Conservation (phyloP, 1,140 invertebrate genomes). For the Protaetia brevitarsis region DNA sequence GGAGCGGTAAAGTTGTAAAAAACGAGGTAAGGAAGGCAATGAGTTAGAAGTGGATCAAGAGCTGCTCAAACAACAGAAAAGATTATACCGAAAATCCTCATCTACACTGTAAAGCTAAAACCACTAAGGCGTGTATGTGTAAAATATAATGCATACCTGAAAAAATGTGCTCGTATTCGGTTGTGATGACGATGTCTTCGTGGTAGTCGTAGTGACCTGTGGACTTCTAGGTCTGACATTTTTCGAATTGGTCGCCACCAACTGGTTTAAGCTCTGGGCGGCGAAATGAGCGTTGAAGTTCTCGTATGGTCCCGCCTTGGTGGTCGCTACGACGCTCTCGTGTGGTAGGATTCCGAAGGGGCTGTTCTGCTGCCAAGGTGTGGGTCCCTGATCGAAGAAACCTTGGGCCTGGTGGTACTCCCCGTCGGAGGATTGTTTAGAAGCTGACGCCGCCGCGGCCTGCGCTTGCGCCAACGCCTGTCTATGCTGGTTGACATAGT, state of each 20-base stretch:
- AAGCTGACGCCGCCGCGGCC: slow-evolving; percentile 51
- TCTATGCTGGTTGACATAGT: slow-evolving; percentile 54
- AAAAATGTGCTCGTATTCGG: slow-evolving; percentile 58
- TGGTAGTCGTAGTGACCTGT: slow-evolving; percentile 55
- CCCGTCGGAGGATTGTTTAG: slow-evolving; percentile 55
- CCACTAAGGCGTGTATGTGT: too few relatives aligned
- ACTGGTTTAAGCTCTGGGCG: slow-evolving; percentile 61
- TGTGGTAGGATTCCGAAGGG: slow-evolving; percentile 75
- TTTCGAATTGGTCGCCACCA: slow-evolving; percentile 53
- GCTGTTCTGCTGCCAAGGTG: slow-evolving; percentile 67
- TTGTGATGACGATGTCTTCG: slow-evolving; percentile 57
- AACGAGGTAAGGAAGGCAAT: too few relatives aligned
- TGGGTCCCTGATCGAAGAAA: slow-evolving; percentile 39
- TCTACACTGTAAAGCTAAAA: too few relatives aligned
- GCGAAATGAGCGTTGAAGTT: slow-evolving; percentile 67
- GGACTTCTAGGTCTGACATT: slow-evolving; percentile 51
- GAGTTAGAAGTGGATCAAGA: too few relatives aligned
- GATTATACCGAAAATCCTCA: too few relatives aligned
- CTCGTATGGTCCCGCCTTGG: slow-evolving; percentile 61
- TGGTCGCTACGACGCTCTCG: slow-evolving; percentile 68
- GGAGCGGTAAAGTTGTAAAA: too few relatives aligned
- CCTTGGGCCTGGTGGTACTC: slow-evolving; percentile 53
- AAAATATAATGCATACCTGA: slow-evolving; percentile 46
- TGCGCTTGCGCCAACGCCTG: slow-evolving; percentile 45
- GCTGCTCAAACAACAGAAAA: too few relatives aligned